Base-by-base conservation (phyloP, 2,797 vertebrate genomes). In the Sciurus carolinensis region DNA sequence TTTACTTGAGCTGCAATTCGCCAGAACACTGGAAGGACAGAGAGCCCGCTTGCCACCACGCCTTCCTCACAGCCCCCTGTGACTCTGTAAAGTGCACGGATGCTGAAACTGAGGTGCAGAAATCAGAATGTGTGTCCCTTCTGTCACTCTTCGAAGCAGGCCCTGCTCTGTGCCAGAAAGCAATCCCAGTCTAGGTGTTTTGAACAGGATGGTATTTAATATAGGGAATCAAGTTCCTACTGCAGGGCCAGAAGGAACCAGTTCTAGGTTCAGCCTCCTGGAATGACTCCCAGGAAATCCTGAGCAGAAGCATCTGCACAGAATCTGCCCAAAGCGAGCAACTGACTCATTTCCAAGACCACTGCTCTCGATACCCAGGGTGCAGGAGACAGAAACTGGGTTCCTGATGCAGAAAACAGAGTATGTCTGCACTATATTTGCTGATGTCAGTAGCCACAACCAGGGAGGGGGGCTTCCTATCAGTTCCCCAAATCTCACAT, bases 321-420 rank as follows among this genome's bases (percentile, higher is more conserved):
- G 39, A 39, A 39, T 39, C 39, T 39, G 39, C 36, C 36, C 36
- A 36, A 36, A 36, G 36, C 36, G 39, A 39, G 39, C 39, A 39
- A 39, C 39, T 39, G 39, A 39, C 3, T 39, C 3, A 39, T 47
- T 47, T 47, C 44, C 9, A 5, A 47, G 7, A 47, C 44, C 9
- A 10, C 15, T 52, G 54, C 42, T 80, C n/a, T 33, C 5, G 75
- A 50, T 33, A 20, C 26, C 14, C 47, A 24, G 20, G 52, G 62
- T 39, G 2, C 3, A 0, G 28, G 26, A 66, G 4, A 54, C 12
- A 7, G 3, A 50, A 20, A 1, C 1, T 1, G 4, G 3, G 6
- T 18, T 2, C 28, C 67, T 10, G 50, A 8, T 33, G 15, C 22
- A 52, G 30, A 15, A 62, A 69, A 62, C 6, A 26, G 64, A 28